A percentile compares a stretch with the other conserved stretches of the same genome.
Evolutionary conservation across 2,797 vertebrate species (phyloP).

Genomic region (Hozukius guyotensis): DNA sequence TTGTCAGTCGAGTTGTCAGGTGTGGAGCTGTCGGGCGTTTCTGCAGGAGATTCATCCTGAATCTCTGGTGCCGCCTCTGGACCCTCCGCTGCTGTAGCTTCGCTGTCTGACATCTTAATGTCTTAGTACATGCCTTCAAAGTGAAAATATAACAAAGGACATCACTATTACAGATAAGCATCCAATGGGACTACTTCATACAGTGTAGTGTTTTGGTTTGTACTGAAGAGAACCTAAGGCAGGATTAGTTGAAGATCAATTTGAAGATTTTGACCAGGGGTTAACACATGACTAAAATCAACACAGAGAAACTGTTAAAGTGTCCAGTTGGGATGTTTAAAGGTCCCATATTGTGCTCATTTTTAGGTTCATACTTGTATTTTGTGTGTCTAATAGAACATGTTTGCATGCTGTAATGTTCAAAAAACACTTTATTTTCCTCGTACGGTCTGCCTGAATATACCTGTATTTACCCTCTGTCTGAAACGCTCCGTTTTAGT

Average conservation of each 20-base stretch:
- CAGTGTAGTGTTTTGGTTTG: not conserved
- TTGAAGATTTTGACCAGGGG: not conserved
- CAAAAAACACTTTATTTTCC: too few species aligned
- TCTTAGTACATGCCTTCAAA: slow-evolving; percentile 66
- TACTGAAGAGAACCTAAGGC: not conserved
- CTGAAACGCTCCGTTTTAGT: too few species aligned
- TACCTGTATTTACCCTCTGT: too few species aligned
- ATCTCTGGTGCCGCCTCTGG: not conserved
- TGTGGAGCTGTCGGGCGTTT: slow-evolving; percentile 31
- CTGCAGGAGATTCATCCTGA: slow-evolving; percentile 12
- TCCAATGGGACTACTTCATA: not conserved
- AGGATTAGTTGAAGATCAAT: not conserved
- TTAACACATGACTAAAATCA: not conserved
- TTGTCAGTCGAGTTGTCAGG: slow-evolving; percentile 31
- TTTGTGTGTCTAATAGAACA: too few species aligned
- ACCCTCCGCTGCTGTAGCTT: slow-evolving; percentile 49
- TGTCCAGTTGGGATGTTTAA: not conserved
- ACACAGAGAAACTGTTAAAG: not conserved
- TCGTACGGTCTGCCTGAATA: too few species aligned
- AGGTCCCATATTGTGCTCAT: too few species aligned
- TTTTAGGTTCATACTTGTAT: too few species aligned
- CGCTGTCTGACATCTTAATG: slow-evolving; percentile 87
- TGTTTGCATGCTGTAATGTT: too few species aligned
- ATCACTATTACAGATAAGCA: not conserved
- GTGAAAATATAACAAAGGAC: not conserved